Percentiles rank a stretch among this genome's conserved stretches.
These are phyloP conservation scores for Anthoscopus minutus DNA, from an alignment of 2,113 vertebrate species.

Conservation along the genomic window DNA sequence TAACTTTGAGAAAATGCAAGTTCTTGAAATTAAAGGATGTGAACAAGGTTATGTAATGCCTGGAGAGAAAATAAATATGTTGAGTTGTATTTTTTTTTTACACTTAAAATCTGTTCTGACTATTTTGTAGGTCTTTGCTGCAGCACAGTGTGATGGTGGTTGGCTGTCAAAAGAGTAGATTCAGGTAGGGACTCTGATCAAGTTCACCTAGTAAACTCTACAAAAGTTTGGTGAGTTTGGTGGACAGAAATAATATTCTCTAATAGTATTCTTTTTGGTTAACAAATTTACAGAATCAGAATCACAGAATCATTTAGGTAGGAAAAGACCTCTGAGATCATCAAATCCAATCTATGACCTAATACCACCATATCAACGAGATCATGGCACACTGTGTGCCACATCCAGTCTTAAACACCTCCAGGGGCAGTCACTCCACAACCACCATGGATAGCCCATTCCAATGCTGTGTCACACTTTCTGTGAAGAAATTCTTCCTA, in stretches of 20 bases:
- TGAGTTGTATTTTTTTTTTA: not conserved
- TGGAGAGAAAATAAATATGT: not conserved
- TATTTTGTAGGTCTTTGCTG: not conserved
- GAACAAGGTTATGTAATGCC: not conserved
- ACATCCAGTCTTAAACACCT: not conserved
- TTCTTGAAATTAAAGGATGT: not conserved
- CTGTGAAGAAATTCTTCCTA: not conserved
- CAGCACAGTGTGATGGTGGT: not conserved
- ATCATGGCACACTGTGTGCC: too few relatives aligned
- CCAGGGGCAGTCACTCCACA: too few relatives aligned
- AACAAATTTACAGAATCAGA: not conserved
- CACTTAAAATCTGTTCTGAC: not conserved
- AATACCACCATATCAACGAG: too few relatives aligned
- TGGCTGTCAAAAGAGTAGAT: not conserved
- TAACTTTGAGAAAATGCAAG: not conserved
- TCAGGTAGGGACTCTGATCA: not conserved
- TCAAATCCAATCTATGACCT: not conserved
- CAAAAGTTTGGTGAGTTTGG: not conserved
- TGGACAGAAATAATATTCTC: not conserved
- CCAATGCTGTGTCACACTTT: not conserved
- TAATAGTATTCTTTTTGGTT: not conserved
- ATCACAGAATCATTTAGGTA: not conserved
- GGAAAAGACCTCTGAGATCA: not conserved
- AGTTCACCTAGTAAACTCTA: not conserved
- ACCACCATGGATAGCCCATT: not conserved